Evolutionary conservation across 2,113 vertebrate genomes (phyloP).

Genomic region (Scatophagus argus): DNA sequence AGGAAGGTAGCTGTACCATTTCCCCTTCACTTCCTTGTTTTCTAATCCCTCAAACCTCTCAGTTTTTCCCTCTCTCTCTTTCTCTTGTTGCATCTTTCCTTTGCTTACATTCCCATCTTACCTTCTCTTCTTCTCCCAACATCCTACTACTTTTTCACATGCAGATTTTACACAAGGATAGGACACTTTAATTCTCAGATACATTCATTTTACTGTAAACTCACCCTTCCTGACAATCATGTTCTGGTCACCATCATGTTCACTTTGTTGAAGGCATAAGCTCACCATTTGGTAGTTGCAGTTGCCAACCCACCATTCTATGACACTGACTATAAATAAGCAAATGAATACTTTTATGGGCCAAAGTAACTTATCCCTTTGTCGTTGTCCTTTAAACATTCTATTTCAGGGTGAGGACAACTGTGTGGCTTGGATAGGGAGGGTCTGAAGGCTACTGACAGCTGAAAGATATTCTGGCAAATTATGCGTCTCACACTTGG

Average conservation of each 20-base stretch:
- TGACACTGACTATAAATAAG: slow-evolving; percentile 84
- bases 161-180: not conserved
- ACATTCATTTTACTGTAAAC: slow-evolving; percentile 18
- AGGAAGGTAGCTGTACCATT: slow-evolving; percentile 82
- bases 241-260: slow-evolving; percentile 2
- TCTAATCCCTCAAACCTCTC: slow-evolving; percentile 12
- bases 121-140: not conserved
- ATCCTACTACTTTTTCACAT: not conserved
- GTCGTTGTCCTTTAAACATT: slow-evolving; percentile 87
- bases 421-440: slow-evolving; percentile 80
- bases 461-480: slow-evolving; percentile 90
- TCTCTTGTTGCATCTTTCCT: slow-evolving; percentile 18
- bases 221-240: not conserved
- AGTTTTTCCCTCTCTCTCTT: slow-evolving; percentile 1
- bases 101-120: not conserved
- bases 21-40: slow-evolving; percentile 28
- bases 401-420: slow-evolving; percentile 93
- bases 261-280: slow-evolving; percentile 17
- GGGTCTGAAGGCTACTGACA: slow-evolving; percentile 88
- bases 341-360: slow-evolving; percentile 82
- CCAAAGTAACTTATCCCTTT: slow-evolving; percentile 90
- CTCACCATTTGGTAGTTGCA: slow-evolving; percentile 35
- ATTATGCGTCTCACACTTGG: slow-evolving; percentile 82
- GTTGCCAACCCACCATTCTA: slow-evolving; percentile 49
- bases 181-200: slow-evolving; percentile 1